Evolutionary conservation across 2,797 vertebrate genomes (phyloP), one percentile per base, ranked within the genome.

Genomic region (Morelia viridis): DNA sequence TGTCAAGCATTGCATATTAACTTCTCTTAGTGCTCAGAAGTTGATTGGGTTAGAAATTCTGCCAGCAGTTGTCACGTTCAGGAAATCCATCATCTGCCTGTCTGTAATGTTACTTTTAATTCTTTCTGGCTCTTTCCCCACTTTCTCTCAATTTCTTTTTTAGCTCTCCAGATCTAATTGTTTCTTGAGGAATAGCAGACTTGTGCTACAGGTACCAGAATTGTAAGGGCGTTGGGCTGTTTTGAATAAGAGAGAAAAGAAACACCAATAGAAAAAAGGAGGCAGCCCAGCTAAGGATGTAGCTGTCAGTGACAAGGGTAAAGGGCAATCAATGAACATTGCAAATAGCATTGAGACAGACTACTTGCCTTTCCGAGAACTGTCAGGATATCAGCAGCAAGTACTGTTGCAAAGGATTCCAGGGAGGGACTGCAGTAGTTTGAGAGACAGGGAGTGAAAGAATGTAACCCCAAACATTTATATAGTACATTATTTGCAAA

Each of bases 101-200:
- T 4, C 9, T 85, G 17, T 56, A 64, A 85, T 15, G 5, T 35
- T 50, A 85, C 46, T 68, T 85, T 26, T 35, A 64, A 64, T 91
- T 31, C 17, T 50, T 86, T 22, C 22, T 68, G 62, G n/a, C 60
- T 24, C 53, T 91, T 64, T 57, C 22, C 31, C 31, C 85, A 62
- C 22, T 10, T 57, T 91, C 76, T 90, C 24, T 85, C 80, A n/a
- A 62, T 90, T 83, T 83, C 58, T 90, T 90, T 90, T 26, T 58
- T 22, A 19, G 28, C 10, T 53, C 60, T 56, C 61, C 46, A 35
- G 35, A 28, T 68, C 1, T 56, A 31, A 35, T 90, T 85, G 19
- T 26, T 91, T 91, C 46, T 91, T 56, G n/a, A 68, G 12, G 56
- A 31, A 28, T 8, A 64, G 35, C 15, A 17, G 19, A 28, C 46